Evolutionary conservation across 1,140 invertebrate species (phyloP).

Genomic region (Sinonovacula constricta): DNA sequence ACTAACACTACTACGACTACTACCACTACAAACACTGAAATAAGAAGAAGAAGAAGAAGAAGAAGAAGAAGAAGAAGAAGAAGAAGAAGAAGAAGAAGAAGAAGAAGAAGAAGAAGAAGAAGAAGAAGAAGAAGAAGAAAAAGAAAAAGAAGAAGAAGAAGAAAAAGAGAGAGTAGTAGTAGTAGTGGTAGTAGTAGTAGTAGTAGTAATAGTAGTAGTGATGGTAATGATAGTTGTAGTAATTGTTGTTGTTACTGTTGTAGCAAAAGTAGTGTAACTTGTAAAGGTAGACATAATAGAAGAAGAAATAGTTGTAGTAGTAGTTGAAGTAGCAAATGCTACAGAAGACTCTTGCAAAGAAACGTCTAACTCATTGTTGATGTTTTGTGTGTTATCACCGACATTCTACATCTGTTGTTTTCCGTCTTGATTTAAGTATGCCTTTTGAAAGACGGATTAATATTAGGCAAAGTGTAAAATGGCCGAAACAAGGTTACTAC

Average conservation of each 20-base stretch:
- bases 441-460: too few relatives aligned
- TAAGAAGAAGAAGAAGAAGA: too few relatives aligned
- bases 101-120: not conserved
- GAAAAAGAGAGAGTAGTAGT: not conserved
- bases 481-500: too few relatives aligned
- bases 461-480: too few relatives aligned
- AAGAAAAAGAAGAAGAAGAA: not conserved
- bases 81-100: not conserved
- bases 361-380: too few relatives aligned
- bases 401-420: too few relatives aligned
- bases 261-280: not conserved
- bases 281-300: not conserved
- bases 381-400: too few relatives aligned
- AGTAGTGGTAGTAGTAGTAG: slow-evolving; percentile 1
- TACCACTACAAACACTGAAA: too few relatives aligned
- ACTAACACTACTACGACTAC: too few relatives aligned
- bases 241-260: slow-evolving; percentile 1
- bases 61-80: too few relatives aligned
- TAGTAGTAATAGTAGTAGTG: slow-evolving; percentile 4
- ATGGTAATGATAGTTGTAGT: slow-evolving; percentile 1
- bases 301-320: not conserved
- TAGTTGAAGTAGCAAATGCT: not conserved
- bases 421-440: too few relatives aligned
- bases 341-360: too few relatives aligned
- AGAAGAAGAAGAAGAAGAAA: not conserved